Base-by-base conservation (phyloP, 2,113 vertebrate species). In the Chlamydotis undulata region DNA sequence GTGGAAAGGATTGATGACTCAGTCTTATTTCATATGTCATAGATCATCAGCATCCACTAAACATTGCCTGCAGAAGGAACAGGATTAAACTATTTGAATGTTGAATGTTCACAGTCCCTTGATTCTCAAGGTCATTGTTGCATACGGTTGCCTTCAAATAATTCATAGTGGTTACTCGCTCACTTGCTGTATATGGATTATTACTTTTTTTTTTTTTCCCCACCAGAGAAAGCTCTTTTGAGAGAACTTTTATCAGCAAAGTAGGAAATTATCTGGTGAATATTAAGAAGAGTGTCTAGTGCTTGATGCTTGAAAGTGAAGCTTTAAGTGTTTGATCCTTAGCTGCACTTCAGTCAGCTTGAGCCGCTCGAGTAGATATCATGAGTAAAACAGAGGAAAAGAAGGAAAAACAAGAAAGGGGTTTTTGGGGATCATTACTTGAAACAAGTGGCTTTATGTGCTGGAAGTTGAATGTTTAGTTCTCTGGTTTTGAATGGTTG, bases 261-360 rank as follows among this genome's bases (percentile, higher is more conserved):
- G 78, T 64, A 89, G 17, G 83, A 94, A 92, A 90, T 74, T 88
- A 96, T 94, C 35, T 95, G 41, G 53, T 80, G 96, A 94, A 92
- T 96, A 91, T 96, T 96, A 96, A 96, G 94, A 83, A 90, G 37
- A 45, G 74, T 89, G 60, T 81, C 31, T 91, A 79, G 74, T 59
- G 39, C 39, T 31, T 83, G 52, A 89, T 89, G 55, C 31, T 59
- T 90, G 60, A 97, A 96, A 95, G 59, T n/a, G 83, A 59, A 69
- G 52, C 25, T 84, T 39, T 64, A 94, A 96, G 61, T 96, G 76
- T 95, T 95, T 97, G 97, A 95, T 96, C 84, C 83, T 74, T 91
- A 89, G 80, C 52, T 93, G 57, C 79, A 41, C 69, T 82, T 96
- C 31, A 83, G 56, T 88, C 59, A 82, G 57, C 37, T 88, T 55